Evolutionary conservation across 2,888 invertebrate species (phyloP).

Genomic region (Microlaimidae sp.): DNA sequence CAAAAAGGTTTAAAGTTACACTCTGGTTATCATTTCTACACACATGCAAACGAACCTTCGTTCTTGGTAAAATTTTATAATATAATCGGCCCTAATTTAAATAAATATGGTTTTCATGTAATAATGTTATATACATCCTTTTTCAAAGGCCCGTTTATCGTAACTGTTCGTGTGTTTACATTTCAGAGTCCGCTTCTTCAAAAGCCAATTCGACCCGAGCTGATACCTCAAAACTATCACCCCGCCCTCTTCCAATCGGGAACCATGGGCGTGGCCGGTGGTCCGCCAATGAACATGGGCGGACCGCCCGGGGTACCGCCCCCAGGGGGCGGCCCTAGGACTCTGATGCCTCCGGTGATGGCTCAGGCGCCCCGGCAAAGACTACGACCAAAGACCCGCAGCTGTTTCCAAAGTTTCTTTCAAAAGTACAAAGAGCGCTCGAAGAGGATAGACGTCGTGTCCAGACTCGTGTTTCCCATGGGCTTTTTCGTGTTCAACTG

Average conservation of each 20-base stretch:
- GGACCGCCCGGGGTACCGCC: slow-evolving; percentile 13
- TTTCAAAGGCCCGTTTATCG: too few relatives aligned
- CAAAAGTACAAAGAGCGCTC: slow-evolving; percentile 11
- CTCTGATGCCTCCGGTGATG: slow-evolving; percentile 66
- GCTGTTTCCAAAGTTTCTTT: slow-evolving; percentile 6
- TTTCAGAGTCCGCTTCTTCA: slow-evolving; percentile 9
- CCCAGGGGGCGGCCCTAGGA: slow-evolving; percentile 84
- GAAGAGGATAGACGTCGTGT: slow-evolving; percentile 15
- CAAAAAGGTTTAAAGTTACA: too few relatives aligned
- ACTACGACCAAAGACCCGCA: slow-evolving; percentile 49
- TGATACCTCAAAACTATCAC: slow-evolving; percentile 7
- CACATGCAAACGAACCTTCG: too few relatives aligned
- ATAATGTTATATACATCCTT: too few relatives aligned
- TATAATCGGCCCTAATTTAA: too few relatives aligned
- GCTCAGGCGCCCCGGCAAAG: slow-evolving; percentile 81
- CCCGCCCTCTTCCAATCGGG: background rate
- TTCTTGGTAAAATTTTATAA: too few relatives aligned
- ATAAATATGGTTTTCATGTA: too few relatives aligned
- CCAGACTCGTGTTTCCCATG: slow-evolving; percentile 11
- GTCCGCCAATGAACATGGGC: background rate
- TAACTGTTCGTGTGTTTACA: too few relatives aligned
- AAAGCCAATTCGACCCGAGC: slow-evolving; percentile 4
- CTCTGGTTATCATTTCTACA: too few relatives aligned
- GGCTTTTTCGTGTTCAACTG: slow-evolving; percentile 14
- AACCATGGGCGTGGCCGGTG: background rate